These are phyloP conservation scores for Erynnis tages DNA, from an alignment of 2,888 invertebrate species.

Conservation along the genomic window DNA sequence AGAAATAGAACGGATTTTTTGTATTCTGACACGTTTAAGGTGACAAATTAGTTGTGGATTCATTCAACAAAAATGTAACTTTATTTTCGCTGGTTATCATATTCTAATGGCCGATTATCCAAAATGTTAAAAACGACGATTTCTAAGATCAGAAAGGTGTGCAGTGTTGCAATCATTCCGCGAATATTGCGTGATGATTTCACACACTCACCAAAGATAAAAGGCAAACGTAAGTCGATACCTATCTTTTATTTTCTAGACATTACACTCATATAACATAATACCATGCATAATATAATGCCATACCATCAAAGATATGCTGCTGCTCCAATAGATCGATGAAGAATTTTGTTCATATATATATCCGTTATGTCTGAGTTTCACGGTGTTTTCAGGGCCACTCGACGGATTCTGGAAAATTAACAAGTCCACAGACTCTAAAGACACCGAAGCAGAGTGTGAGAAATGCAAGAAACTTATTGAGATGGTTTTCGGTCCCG, in stretches of 20 bases:
- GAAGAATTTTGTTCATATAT: too few species aligned
- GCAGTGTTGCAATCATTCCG: constrained; percentile 40
- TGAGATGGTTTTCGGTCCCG: constrained; percentile 36
- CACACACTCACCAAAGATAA: constrained; percentile 39
- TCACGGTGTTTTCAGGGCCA: constrained; percentile 21
- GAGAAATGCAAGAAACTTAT: constrained; percentile 39
- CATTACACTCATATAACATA: background rate
- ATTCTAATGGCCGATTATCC: constrained; percentile 22
- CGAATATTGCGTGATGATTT: constrained; percentile 42
- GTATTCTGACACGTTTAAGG: constrained; percentile 17
- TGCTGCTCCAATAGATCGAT: too few species aligned
- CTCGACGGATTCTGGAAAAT: constrained; percentile 23
- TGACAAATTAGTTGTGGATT: constrained; percentile 4
- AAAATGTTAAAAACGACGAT: constrained; percentile 51
- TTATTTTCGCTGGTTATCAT: constrained; percentile 57
- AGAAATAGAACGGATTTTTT: constrained; percentile 25
- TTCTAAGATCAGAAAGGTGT: constrained; percentile 47
- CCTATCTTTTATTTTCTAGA: background rate
- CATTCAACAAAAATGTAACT: constrained; percentile 45
- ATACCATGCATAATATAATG: too few species aligned
- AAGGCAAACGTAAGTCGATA: constrained; percentile 49
- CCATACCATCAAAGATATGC: too few species aligned
- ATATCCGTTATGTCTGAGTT: too few species aligned
- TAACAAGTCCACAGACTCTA: constrained; percentile 21
- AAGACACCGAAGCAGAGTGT: constrained; percentile 27